Percentiles rank a stretch among this genome's conserved stretches.
Conservation (phyloP, 53 echinoderm and acorn worm species). For the Crossaster papposus region DNA sequence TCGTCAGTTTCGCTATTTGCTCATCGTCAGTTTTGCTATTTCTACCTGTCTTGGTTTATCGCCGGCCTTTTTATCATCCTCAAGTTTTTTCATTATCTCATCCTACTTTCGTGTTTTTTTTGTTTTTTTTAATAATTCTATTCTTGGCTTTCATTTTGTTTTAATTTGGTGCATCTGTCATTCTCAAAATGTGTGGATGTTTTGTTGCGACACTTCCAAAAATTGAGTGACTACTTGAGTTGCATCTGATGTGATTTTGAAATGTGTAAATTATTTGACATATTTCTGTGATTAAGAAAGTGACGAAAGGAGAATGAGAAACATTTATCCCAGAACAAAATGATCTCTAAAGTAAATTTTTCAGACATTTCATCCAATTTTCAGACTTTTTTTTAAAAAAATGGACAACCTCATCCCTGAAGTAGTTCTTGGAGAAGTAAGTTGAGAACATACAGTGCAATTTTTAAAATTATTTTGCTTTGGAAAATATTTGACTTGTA, state of each 20-base stretch:
- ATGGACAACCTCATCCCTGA: too few species aligned
- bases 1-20: neutral
- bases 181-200: neutral
- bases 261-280: neutral
- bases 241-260: neutral
- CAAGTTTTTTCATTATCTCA: neutral
- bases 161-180: neutral
- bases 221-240: neutral
- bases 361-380: too few species aligned
- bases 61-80: neutral
- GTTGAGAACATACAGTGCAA: too few species aligned
- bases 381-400: too few species aligned
- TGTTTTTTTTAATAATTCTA: neutral
- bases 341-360: too few species aligned
- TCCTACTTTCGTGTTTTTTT: too few species aligned
- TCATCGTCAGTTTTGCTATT: neutral
- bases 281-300: too few species aligned
- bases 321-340: too few species aligned
- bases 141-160: neutral
- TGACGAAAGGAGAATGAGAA: too few species aligned
- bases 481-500: too few species aligned
- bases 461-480: too few species aligned
- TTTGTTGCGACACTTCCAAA: neutral
- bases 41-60: constrained; percentile 3
- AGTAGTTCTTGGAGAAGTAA: too few species aligned